Evolutionary conservation across 2,113 vertebrate species (phyloP).

Genomic region (Thunnus thynnus): DNA sequence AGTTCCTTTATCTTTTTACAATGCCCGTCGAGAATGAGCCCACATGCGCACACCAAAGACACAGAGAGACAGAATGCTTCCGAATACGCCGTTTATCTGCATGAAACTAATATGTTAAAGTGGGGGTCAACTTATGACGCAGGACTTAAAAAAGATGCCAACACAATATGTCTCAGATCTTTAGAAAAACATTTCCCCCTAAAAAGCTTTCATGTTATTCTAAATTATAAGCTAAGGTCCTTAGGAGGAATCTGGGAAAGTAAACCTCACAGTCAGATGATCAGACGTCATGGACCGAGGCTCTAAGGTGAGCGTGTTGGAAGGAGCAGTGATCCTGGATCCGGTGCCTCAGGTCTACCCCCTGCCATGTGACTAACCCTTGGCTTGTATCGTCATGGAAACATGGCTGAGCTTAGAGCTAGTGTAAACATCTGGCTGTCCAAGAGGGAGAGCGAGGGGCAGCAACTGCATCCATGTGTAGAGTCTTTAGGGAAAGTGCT

Average conservation of each 20-base stretch:
- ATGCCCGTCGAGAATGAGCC: constrained; percentile 68
- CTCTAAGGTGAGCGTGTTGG: constrained; percentile 34
- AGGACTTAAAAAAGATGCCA: constrained; percentile 41
- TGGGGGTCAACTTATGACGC: constrained; percentile 37
- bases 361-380: constrained; percentile 75
- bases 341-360: constrained; percentile 62
- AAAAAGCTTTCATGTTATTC: constrained; percentile 2
- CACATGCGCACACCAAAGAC: constrained; percentile 65
- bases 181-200: neutral
- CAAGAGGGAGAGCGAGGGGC: constrained; percentile 64
- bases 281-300: constrained; percentile 2
- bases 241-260: neutral
- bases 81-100: constrained; percentile 31
- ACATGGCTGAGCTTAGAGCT: constrained; percentile 81
- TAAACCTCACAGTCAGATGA: constrained; percentile 4
- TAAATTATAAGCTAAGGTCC: neutral
- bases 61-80: constrained; percentile 44
- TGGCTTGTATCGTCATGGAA: constrained; percentile 82
- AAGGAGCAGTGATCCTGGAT: constrained; percentile 59
- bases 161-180: constrained; percentile 32
- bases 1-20: constrained; percentile 76
- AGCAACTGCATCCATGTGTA: constrained; percentile 69
- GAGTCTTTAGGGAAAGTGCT: constrained; percentile 66
- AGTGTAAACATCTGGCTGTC: constrained; percentile 83
- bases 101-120: constrained; percentile 40